phyloP scores from a whole-genome alignment of 92 coral and sea anemone genomes.

The Scolanthus callimorphus region DNA sequence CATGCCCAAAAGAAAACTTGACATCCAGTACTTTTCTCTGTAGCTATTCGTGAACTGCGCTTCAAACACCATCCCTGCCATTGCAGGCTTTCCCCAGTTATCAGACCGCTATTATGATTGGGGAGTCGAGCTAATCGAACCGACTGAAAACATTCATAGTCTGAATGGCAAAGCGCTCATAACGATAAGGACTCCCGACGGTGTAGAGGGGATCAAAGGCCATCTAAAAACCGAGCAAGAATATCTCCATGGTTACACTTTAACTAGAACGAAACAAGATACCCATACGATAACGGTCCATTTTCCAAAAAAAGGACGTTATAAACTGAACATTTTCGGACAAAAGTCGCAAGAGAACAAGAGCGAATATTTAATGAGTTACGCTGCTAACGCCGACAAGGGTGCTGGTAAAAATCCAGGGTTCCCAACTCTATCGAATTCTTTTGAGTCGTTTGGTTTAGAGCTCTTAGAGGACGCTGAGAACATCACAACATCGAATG shows the following conservation, averaged over 20 bases:
- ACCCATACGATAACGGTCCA: constrained; percentile 18
- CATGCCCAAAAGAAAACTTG: constrained; percentile 34
- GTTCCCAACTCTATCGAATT: constrained; percentile 11
- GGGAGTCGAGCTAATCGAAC: constrained; percentile 48
- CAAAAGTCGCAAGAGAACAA: constrained; percentile 9
- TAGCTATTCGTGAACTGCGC: constrained; percentile 48
- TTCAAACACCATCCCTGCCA: constrained; percentile 9
- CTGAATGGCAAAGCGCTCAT: constrained; percentile 41
- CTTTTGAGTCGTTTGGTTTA: constrained; percentile 8
- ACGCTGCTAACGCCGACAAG: constrained; percentile 24
- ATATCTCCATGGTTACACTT: constrained; percentile 24
- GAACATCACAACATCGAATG: constrained; percentile 12
- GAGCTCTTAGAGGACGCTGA: constrained; percentile 8
- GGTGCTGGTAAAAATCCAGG: constrained; percentile 38
- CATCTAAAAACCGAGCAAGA: constrained; percentile 18
- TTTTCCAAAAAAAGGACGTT: constrained; percentile 38
- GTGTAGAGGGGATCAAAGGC: constrained; percentile 15
- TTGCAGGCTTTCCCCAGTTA: constrained; percentile 52
- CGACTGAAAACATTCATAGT: constrained; percentile 37
- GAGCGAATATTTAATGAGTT: constrained; percentile 19
- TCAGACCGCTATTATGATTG: constrained; percentile 21
- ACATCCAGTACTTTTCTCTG: constrained; percentile 36
- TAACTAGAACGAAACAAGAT: neutral
- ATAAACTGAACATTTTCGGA: constrained; percentile 50
- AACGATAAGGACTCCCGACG: constrained; percentile 29